A percentile compares a stretch with the other conserved stretches of the same genome.
These are phyloP conservation scores for Myopa testacea DNA, from an alignment of 2,888 invertebrate species.

Conservation along the genomic window DNA sequence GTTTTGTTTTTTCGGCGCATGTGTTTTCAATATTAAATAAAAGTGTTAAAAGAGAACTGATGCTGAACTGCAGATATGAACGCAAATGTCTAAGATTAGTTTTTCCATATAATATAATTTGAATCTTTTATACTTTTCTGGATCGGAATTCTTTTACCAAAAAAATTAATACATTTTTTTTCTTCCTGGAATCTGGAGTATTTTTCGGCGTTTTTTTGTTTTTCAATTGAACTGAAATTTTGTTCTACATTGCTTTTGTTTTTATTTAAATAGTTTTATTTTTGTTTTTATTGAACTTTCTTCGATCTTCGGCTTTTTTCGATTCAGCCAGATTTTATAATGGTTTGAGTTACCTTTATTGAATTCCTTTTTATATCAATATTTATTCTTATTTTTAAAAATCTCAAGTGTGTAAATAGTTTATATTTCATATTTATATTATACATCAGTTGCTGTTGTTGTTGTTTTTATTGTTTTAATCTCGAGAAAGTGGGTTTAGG, in stretches of 20 bases:
- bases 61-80: constrained; percentile 5
- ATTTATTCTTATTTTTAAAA: constrained; percentile 26
- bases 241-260: neutral
- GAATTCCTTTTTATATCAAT: constrained; percentile 17
- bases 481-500: constrained; percentile 40
- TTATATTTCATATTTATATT: constrained; percentile 6
- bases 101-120: neutral
- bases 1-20: neutral
- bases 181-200: neutral
- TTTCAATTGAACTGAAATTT: constrained; percentile 4
- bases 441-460: constrained; percentile 12
- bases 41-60: neutral
- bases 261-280: constrained; percentile 17
- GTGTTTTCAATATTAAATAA: constrained; percentile 1
- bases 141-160: constrained; percentile 32
- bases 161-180: constrained; percentile 10
- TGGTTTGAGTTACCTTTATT: neutral
- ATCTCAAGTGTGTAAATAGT: constrained; percentile 33
- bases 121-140: constrained; percentile 4
- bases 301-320: neutral
- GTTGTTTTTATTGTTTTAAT: constrained; percentile 15
- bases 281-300: constrained; percentile 13
- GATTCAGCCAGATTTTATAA: constrained; percentile 6
- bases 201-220: constrained; percentile 13
- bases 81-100: neutral